Percentiles rank a stretch among this genome's conserved stretches.
phyloP scores from a whole-genome alignment of 2,797 vertebrate species.

The Rhinophrynus dorsalis region DNA sequence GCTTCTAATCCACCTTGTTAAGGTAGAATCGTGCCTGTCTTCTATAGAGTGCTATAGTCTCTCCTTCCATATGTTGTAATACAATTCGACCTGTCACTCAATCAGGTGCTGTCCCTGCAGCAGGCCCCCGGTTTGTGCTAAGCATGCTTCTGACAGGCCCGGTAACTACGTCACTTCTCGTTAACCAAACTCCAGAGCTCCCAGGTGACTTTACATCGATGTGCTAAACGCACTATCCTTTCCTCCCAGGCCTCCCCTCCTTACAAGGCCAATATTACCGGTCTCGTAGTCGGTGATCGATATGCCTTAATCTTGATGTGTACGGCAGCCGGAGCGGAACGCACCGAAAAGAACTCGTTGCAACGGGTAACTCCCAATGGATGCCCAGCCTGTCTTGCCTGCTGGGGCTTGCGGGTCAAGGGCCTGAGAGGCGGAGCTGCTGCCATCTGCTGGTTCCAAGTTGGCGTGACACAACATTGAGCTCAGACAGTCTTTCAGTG shows the following conservation, averaged over 20 bases:
- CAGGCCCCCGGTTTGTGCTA: too few relatives aligned
- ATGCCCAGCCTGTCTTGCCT: constrained; percentile 4
- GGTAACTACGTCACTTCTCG: constrained; percentile 3
- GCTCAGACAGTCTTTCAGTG: not conserved
- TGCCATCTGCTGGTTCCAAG: constrained; percentile 26
- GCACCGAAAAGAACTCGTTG: constrained; percentile 1
- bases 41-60: too few relatives aligned
- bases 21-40: too few relatives aligned
- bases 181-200: not conserved
- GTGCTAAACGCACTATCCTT: not conserved
- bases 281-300: not conserved
- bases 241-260: not conserved
- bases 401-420: constrained; percentile 15
- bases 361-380: not conserved
- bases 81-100: too few relatives aligned
- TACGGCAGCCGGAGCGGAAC: constrained; percentile 33
- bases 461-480: not conserved
- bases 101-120: too few relatives aligned
- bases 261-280: not conserved
- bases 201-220: not conserved
- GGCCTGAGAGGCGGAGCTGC: not conserved
- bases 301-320: not conserved
- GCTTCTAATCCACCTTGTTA: too few relatives aligned
- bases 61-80: too few relatives aligned
- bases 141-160: constrained; percentile 3